Evolutionary conservation across 64 coral and sea anemone genomes (phyloP).

Genomic region (Porites lutea): DNA sequence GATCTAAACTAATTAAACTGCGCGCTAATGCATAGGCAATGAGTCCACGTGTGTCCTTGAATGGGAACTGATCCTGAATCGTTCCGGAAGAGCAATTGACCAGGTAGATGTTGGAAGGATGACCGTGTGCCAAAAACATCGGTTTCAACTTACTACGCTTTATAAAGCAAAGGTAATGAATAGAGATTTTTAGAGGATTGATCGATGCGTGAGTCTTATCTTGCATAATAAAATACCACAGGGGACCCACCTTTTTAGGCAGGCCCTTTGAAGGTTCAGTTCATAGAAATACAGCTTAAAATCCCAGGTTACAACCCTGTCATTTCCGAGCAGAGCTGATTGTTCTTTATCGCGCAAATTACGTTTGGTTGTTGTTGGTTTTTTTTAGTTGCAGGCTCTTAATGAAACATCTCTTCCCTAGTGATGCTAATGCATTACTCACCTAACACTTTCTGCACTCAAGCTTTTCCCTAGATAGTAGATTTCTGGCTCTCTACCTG

Average conservation of each 20-base stretch:
- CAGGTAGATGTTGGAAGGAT: conserved; percentile 44
- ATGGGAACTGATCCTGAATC: conserved; percentile 72
- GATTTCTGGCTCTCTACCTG: conserved; percentile 18
- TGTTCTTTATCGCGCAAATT: neutral
- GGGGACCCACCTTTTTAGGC: conserved; percentile 16
- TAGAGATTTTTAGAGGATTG: conserved; percentile 34
- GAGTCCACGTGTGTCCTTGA: conserved; percentile 24
- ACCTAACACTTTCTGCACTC: conserved; percentile 38
- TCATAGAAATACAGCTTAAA: neutral
- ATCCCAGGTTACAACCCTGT: neutral
- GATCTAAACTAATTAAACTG: neutral
- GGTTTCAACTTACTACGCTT: conserved; percentile 68
- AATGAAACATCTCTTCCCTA: conserved; percentile 8
- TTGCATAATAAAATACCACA: neutral
- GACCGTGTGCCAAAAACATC: conserved; percentile 61
- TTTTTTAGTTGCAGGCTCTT: neutral
- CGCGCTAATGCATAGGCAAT: conserved; percentile 8
- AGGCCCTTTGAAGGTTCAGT: conserved; percentile 18
- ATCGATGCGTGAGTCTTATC: conserved; percentile 7
- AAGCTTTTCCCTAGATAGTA: conserved; percentile 37
- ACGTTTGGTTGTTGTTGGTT: neutral
- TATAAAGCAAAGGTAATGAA: conserved; percentile 67
- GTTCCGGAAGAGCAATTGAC: conserved; percentile 31
- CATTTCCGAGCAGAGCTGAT: conserved; percentile 11
- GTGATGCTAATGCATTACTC: conserved; percentile 31